phyloP scores from a whole-genome alignment of 2,888 invertebrate genomes.

The Mechanitis messenoides region DNA sequence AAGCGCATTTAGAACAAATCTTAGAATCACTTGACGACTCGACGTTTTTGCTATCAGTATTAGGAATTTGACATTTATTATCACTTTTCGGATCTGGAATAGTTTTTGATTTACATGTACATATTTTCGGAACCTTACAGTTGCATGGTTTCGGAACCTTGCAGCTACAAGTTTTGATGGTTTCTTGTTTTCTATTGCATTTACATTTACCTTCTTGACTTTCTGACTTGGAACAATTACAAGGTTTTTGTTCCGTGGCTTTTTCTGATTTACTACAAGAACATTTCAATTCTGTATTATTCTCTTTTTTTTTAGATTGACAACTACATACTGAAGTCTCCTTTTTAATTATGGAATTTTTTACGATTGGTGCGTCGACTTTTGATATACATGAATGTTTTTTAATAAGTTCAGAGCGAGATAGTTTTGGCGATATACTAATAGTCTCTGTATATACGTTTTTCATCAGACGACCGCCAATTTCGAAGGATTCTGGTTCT shows the following conservation, averaged over 20 bases:
- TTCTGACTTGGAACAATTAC: slow-evolving; percentile 8
- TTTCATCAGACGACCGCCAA: background rate
- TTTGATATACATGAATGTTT: background rate
- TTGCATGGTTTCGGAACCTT: no score
- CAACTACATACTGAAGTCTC: background rate
- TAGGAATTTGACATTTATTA: no score
- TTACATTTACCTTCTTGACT: background rate
- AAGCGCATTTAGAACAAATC: background rate
- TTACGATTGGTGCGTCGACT: background rate
- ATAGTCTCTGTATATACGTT: background rate
- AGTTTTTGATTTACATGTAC: no score
- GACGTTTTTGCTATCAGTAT: no score
- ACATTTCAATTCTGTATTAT: background rate
- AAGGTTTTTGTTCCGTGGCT: background rate
- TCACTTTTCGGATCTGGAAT: no score
- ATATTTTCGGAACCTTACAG: no score
- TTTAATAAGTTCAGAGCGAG: background rate
- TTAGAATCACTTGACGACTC: background rate
- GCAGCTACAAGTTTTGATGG: no score
- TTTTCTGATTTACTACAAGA: slow-evolving; percentile 6
- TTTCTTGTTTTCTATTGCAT: slow-evolving; percentile 1
- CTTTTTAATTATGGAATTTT: background rate
- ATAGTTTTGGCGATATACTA: background rate
- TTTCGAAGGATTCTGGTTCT: background rate
- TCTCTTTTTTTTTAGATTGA: background rate